Percentiles rank a stretch among this genome's conserved stretches.
Conservation (phyloP, 2,113 vertebrate genomes). For the Siniperca knerii region DNA sequence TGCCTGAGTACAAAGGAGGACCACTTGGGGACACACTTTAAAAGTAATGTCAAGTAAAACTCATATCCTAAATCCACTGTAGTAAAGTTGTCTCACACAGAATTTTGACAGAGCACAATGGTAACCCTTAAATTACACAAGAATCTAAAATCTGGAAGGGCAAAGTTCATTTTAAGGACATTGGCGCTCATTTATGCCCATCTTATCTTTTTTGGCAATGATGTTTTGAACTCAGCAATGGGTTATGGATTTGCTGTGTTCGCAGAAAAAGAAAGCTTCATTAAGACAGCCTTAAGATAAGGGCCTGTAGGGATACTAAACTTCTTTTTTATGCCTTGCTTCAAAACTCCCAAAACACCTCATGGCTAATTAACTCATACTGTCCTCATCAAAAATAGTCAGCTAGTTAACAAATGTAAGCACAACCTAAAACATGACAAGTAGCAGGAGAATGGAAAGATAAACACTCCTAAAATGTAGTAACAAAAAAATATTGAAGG, state of each 20-base stretch:
- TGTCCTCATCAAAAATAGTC: conserved; percentile 50
- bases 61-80: conserved; percentile 20
- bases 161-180: conserved; percentile 44
- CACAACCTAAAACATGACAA: conserved; percentile 47
- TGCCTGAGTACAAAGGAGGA: conserved; percentile 29
- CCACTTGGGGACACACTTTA: conserved; percentile 35
- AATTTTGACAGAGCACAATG: conserved; percentile 7
- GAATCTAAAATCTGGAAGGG: not conserved
- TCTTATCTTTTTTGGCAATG: conserved; percentile 26
- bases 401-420: conserved; percentile 57
- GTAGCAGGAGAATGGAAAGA: conserved; percentile 32
- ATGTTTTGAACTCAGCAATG: conserved; percentile 41
- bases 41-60: conserved; percentile 46
- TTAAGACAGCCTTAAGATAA: conserved; percentile 68
- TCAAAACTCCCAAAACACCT: conserved; percentile 60
- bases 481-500: conserved; percentile 24
- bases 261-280: conserved; percentile 60
- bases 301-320: conserved; percentile 49
- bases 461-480: conserved; percentile 49
- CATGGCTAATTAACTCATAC: conserved; percentile 67
- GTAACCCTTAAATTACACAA: not conserved
- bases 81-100: conserved; percentile 19
- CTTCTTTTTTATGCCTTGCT: conserved; percentile 61
- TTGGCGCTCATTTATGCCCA: not conserved
- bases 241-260: conserved; percentile 61